These are phyloP conservation scores for Oxygymnocypris stewartii DNA, from an alignment of 2,113 vertebrate species.

Conservation along the genomic window DNA sequence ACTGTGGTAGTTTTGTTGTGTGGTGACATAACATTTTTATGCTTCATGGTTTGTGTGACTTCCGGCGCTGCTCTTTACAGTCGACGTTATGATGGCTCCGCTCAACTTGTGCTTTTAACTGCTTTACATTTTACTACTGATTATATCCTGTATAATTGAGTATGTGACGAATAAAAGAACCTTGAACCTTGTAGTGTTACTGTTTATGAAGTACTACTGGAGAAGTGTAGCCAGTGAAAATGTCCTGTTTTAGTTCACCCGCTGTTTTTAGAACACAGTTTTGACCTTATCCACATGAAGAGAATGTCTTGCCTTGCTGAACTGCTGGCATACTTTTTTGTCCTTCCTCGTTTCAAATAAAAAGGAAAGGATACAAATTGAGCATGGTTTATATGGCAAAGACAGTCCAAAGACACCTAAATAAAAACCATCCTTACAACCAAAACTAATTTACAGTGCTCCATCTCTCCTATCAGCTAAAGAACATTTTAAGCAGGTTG, in stretches of 20 bases:
- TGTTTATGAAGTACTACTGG: constrained; percentile 21
- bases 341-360: constrained; percentile 38
- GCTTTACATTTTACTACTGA: no score
- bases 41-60: background rate
- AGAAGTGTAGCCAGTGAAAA: constrained; percentile 13
- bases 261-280: constrained; percentile 46
- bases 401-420: background rate
- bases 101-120: no score
- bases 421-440: background rate
- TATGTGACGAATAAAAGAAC: no score
- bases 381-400: constrained; percentile 19
- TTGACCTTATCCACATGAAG: constrained; percentile 40
- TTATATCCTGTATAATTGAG: no score
- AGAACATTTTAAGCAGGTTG: background rate
- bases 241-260: constrained; percentile 43
- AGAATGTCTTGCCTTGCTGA: constrained; percentile 26
- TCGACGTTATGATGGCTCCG: no score
- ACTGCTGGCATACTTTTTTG: constrained; percentile 49
- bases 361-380: constrained; percentile 10
- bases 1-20: background rate
- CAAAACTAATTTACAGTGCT: background rate
- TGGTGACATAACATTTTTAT: background rate
- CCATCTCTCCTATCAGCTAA: background rate
- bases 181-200: no score
- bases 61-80: no score